Evolutionary conservation across 1,140 invertebrate species (phyloP), one percentile per base, ranked within the genome.

Genomic region (Euwallacea fornicatus): DNA sequence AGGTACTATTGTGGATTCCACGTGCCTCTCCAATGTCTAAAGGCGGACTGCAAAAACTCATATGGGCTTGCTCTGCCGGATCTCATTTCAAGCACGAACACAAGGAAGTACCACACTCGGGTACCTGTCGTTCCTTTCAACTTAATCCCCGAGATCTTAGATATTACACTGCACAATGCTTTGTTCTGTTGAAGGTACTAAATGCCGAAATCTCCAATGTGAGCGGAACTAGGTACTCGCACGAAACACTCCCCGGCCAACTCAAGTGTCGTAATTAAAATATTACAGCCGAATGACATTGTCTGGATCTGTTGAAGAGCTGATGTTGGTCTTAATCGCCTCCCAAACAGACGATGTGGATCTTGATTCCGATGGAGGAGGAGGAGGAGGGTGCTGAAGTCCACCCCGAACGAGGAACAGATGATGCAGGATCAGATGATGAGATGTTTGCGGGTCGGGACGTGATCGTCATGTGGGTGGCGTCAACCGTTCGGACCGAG

Each of bases 71-170:
- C 42, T 74, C 74, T 2, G 33, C 78, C 10, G 73, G 75, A 16
- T 68, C 73, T 4, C 78, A 78, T 61, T 78, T 78, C 62, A 73
- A 75, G 66, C 75, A 76, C 58, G 78, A 80, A 73, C 78, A 80
- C 68, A 78, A 77, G 58, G 71, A 76, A 66, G 76, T 78, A 0
- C 74, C 82, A 79, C 81, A 83, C 80, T 81, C 81, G 77, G 81
- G 82, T 77, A 81, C 80, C 67, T 80, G 79, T 77, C 80, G 81
- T 77, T 79, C 82, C 74, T 77, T 78, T 69, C 77, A 77, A 70
- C 80, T 78, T 68, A 73, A 75, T 78, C 78, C 66, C 8, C 61
- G 65, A 56, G 71, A 75, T 65, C 50, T 73, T 33, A 58, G 68
- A 68, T 71, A 75, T 47, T 47, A 60, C 55, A 58, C 62, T 41